phyloP scores from a whole-genome alignment of 2,113 vertebrate species.

The Coryphaenoides rupestris region DNA sequence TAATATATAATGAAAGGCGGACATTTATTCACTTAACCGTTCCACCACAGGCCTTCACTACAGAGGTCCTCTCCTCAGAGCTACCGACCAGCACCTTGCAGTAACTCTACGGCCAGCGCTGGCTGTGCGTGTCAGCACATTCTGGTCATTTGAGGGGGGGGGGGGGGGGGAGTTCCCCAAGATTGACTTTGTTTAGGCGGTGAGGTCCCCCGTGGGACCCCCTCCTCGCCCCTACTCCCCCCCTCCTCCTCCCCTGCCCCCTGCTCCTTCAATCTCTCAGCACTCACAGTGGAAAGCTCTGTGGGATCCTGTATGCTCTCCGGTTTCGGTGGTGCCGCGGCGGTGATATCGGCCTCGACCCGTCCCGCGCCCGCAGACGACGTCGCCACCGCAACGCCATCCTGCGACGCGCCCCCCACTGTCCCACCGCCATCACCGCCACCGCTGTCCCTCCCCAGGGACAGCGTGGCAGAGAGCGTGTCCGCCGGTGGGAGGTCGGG shows the following conservation, averaged over 20 bases:
- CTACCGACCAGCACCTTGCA: conserved; percentile 37
- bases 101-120: conserved; percentile 45
- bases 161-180: conserved; percentile 56
- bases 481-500: conserved; percentile 41
- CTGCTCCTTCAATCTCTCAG: conserved; percentile 79
- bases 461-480: conserved; percentile 54
- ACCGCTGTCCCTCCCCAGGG: conserved; percentile 58
- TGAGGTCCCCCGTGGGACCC: conserved; percentile 48
- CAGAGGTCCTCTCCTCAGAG: too few relatives aligned
- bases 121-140: conserved; percentile 42
- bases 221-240: neutral
- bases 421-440: conserved; percentile 56
- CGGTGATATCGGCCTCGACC: conserved; percentile 45
- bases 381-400: conserved; percentile 62
- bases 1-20: too few relatives aligned
- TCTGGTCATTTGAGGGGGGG: conserved; percentile 41
- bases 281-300: conserved; percentile 98
- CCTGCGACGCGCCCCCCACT: conserved; percentile 59
- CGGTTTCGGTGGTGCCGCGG: conserved; percentile 72
- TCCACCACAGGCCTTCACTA: too few relatives aligned
- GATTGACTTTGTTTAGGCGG: conserved; percentile 75
- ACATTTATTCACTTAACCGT: too few relatives aligned
- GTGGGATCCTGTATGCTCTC: conserved; percentile 89
- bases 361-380: conserved; percentile 62
- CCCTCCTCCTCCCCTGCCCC: conserved; percentile 32